Percentiles rank a stretch among this genome's conserved stretches.
Evolutionary conservation across 2,888 invertebrate genomes (phyloP).

Genomic region (Ectobius pallidus): DNA sequence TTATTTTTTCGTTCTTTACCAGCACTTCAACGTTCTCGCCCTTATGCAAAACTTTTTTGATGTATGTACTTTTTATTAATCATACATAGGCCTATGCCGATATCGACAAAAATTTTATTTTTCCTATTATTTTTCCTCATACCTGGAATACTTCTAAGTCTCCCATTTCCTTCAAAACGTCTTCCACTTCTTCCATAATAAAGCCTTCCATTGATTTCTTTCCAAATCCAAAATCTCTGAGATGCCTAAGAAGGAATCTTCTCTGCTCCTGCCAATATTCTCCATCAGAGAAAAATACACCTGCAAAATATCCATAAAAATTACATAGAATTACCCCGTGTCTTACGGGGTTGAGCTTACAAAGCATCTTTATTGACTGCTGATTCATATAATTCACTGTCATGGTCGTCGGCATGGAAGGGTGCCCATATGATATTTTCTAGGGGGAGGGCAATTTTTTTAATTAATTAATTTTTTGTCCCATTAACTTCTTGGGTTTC

Average conservation of each 20-base stretch:
- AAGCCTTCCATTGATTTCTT: constrained; percentile 40
- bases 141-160: background rate
- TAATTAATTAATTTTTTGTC: background rate
- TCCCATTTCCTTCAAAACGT: background rate
- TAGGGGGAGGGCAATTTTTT: too few species aligned
- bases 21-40: too few species aligned
- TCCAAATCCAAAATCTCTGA: constrained; percentile 45
- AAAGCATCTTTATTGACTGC: too few species aligned
- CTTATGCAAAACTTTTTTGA: too few species aligned
- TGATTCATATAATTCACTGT: too few species aligned
- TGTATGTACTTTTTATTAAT: too few species aligned
- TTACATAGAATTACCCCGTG: background rate
- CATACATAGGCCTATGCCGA: too few species aligned
- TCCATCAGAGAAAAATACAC: constrained; percentile 45
- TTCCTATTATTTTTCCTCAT: too few species aligned
- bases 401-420: too few species aligned
- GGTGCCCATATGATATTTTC: too few species aligned
- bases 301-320: constrained; percentile 33
- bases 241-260: constrained; percentile 44
- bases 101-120: too few species aligned
- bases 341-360: background rate
- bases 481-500: background rate
- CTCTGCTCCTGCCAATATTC: constrained; percentile 45
- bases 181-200: constrained; percentile 41
- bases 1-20: too few species aligned